These are phyloP conservation scores for Girardinichthys multiradiatus DNA, from an alignment of 2,113 vertebrate species.

Conservation along the genomic window DNA sequence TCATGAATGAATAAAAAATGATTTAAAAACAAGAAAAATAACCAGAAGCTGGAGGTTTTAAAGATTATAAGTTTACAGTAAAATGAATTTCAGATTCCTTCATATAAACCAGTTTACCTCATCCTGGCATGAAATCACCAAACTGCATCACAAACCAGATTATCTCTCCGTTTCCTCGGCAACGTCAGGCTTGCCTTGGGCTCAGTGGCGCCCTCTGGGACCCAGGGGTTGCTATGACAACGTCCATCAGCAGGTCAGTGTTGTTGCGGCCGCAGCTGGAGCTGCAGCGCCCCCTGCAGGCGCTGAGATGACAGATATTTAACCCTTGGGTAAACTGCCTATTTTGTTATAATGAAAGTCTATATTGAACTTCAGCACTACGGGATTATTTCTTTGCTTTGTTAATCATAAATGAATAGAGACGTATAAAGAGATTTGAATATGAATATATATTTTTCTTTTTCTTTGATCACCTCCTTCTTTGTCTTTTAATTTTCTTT, in stretches of 20 bases:
- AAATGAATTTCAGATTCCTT: neutral
- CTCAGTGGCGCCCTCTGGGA: constrained; percentile 27
- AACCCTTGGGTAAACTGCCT: constrained; percentile 96
- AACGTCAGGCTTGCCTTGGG: neutral
- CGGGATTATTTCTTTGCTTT: constrained; percentile 94
- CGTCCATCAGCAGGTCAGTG: constrained; percentile 65
- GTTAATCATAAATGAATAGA: constrained; percentile 84
- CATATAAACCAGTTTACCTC: neutral
- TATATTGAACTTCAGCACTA: constrained; percentile 93
- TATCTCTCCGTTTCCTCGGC: neutral
- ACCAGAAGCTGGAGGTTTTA: neutral
- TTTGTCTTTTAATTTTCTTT: constrained; percentile 84
- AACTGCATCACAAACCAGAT: neutral
- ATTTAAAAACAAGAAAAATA: neutral
- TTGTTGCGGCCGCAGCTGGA: constrained; percentile 31
- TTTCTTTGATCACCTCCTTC: constrained; percentile 85
- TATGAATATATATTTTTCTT: constrained; percentile 87
- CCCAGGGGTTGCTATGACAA: neutral
- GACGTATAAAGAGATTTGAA: constrained; percentile 85
- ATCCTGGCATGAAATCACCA: neutral
- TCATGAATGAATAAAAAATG: neutral
- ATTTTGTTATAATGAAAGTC: constrained; percentile 99
- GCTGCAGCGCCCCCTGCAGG: constrained; percentile 69
- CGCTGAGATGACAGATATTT: constrained; percentile 79
- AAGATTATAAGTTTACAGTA: neutral